Evolutionary conservation across 2,113 vertebrate genomes (phyloP).

Genomic region (Salvelinus alpinus): DNA sequence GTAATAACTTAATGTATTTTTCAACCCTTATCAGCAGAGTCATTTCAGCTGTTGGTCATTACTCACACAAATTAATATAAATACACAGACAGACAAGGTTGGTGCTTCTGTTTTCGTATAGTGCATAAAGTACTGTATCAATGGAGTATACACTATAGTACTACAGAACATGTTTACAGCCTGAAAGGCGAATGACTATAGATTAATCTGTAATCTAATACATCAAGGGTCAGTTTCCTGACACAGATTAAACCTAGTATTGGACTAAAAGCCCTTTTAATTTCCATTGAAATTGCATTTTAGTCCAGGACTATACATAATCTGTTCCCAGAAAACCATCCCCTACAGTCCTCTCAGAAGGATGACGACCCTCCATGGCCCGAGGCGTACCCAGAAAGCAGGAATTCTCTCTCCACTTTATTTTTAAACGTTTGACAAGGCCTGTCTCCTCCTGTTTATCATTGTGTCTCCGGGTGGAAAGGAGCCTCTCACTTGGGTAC

Average conservation of each 20-base stretch:
- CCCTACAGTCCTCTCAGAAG: slow-evolving; percentile 4
- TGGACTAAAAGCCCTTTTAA: too few species aligned
- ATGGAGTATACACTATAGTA: not conserved
- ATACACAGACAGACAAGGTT: slow-evolving; percentile 27
- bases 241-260: too few species aligned
- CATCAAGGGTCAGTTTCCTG: too few species aligned
- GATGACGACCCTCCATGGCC: slow-evolving; percentile 19
- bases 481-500: slow-evolving; percentile 3
- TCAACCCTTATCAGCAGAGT: slow-evolving; percentile 48
- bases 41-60: slow-evolving; percentile 46
- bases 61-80: slow-evolving; percentile 40
- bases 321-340: slow-evolving; percentile 8
- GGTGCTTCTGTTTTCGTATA: not conserved
- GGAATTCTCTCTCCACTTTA: slow-evolving; percentile 31
- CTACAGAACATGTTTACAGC: not conserved
- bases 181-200: not conserved
- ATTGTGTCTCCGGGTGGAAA: slow-evolving; percentile 22
- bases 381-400: slow-evolving; percentile 19
- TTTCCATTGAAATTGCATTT: too few species aligned
- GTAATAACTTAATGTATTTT: slow-evolving; percentile 58
- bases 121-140: not conserved
- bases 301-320: slow-evolving; percentile 6
- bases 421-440: slow-evolving; percentile 49
- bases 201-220: not conserved
- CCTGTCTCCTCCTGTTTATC: slow-evolving; percentile 31